Evolutionary conservation across 1,140 invertebrate species (phyloP).

Genomic region (Panulirus ornatus): DNA sequence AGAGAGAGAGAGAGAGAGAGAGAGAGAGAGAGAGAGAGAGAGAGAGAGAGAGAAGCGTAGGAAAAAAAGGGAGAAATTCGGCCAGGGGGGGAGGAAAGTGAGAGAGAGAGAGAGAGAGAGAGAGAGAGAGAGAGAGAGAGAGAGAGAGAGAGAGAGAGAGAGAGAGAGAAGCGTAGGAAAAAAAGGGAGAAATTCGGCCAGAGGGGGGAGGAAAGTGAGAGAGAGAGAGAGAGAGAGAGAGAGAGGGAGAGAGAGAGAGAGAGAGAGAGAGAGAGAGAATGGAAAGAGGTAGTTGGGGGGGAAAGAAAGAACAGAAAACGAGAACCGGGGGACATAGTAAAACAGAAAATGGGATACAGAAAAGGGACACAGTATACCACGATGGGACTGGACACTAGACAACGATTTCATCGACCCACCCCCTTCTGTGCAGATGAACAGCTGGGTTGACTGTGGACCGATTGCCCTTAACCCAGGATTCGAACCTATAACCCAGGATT

Average conservation of each 20-base stretch:
- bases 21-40: not conserved
- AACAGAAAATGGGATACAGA: no score
- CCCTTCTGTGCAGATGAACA: no score
- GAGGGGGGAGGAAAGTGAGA: not conserved
- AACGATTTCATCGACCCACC: no score
- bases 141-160: not conserved
- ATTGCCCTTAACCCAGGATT: no score
- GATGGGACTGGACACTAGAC: no score
- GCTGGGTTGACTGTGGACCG: no score
- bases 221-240: not conserved
- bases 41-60: not conserved
- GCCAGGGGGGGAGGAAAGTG: not conserved
- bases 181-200: not conserved
- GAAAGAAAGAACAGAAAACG: not conserved
- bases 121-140: not conserved
- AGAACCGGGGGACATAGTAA: not conserved
- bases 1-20: not conserved
- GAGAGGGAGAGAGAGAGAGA: not conserved
- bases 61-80: not conserved
- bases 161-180: not conserved
- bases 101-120: not conserved
- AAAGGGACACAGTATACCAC: no score
- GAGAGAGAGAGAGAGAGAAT: not conserved
- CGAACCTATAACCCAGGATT: no score
- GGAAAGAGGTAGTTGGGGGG: not conserved